Percentiles rank a stretch among this genome's conserved stretches.
These are phyloP conservation scores for Phataginus tetradactyla DNA, from an alignment of 2,797 vertebrate genomes.

Conservation along the genomic window DNA sequence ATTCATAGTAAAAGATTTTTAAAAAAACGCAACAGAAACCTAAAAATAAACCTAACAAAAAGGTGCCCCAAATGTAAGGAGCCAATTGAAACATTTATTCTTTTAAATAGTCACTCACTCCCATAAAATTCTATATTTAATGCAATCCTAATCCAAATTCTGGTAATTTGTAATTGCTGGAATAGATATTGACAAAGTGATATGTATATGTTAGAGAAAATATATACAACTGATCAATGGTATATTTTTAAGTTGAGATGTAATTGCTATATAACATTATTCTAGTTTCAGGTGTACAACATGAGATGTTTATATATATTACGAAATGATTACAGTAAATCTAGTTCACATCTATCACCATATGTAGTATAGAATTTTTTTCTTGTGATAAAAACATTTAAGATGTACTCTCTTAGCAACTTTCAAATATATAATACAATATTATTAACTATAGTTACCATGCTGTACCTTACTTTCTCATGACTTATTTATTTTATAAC, in stretches of 20 bases:
- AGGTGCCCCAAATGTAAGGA: not conserved
- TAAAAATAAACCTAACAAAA: not conserved
- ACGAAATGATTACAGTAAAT: not conserved
- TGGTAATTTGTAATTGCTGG: not conserved
- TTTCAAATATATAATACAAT: not conserved
- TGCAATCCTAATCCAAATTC: slow-evolving; percentile 6
- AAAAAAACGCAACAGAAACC: not conserved
- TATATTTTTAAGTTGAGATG: not conserved
- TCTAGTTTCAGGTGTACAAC: not conserved
- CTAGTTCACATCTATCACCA: not conserved
- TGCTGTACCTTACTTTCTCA: not conserved
- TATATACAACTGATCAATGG: not conserved
- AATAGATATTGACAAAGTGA: not conserved
- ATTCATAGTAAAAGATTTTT: not conserved
- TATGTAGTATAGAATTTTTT: not conserved
- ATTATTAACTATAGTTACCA: not conserved
- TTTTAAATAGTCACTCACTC: slow-evolving; percentile 45
- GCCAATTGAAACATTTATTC: not conserved
- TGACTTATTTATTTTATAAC: not conserved
- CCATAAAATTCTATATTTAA: not conserved
- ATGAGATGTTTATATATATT: not conserved
- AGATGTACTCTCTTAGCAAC: not conserved
- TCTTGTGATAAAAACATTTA: not conserved
- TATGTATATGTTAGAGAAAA: not conserved
- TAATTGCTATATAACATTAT: not conserved